Evolutionary conservation across 1,140 invertebrate species (phyloP).

Genomic region (Fopius arisanus): DNA sequence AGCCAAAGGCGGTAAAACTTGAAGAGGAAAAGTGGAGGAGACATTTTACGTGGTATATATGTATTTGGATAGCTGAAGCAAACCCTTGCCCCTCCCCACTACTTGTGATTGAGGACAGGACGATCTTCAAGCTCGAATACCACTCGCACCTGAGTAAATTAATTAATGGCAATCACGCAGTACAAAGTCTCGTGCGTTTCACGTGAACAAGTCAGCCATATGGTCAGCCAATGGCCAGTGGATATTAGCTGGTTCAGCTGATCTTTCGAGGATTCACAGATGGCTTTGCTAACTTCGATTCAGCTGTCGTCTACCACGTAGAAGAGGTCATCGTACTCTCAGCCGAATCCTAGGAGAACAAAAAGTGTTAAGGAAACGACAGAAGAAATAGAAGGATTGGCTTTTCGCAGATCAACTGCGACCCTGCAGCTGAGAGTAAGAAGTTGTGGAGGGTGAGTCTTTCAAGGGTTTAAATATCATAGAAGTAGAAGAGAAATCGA

Average conservation of each 20-base stretch:
- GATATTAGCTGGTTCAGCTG: slow-evolving; percentile 16
- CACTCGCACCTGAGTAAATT: slow-evolving; percentile 20
- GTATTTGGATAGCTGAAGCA: not conserved
- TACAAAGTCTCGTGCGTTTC: not conserved
- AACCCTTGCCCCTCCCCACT: not conserved
- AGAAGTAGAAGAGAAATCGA: not conserved
- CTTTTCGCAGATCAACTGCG: slow-evolving; percentile 14
- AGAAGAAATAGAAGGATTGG: not conserved
- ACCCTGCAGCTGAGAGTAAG: slow-evolving; percentile 24
- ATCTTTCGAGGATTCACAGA: slow-evolving; percentile 5
- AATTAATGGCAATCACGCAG: slow-evolving; percentile 20
- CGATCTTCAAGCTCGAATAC: slow-evolving; percentile 9
- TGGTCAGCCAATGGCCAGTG: not conserved
- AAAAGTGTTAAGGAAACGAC: not conserved
- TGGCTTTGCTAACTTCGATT: not conserved
- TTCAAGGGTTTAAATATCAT: slow-evolving; percentile 9
- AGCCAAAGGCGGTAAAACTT: not conserved
- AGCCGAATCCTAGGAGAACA: not conserved
- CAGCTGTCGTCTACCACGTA: not conserved
- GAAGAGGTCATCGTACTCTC: not conserved
- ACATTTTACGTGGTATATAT: not conserved
- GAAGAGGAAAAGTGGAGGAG: not conserved
- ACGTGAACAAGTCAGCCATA: not conserved
- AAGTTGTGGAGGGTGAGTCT: not conserved
- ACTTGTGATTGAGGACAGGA: not conserved